These are phyloP conservation scores for Cataglyphis livida DNA, from an alignment of 2,888 invertebrate genomes.

Conservation along the genomic window DNA sequence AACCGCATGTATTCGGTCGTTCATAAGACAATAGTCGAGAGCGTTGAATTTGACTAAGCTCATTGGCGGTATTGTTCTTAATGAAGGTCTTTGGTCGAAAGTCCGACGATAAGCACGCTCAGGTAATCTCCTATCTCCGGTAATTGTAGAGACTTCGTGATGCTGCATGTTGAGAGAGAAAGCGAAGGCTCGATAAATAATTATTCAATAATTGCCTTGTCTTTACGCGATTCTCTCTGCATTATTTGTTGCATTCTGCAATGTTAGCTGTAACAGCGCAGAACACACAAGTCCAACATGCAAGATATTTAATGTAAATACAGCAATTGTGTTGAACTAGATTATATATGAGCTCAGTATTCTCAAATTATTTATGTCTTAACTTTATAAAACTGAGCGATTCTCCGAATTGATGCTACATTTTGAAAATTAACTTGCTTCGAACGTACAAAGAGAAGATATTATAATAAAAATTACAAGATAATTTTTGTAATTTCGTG, in stretches of 20 bases:
- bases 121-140: constrained; percentile 29
- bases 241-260: background rate
- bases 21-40: constrained; percentile 50
- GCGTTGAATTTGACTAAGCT: constrained; percentile 51
- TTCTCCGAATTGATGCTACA: background rate
- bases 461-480: too few relatives aligned
- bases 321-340: background rate
- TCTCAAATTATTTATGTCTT: background rate
- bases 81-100: constrained; percentile 53
- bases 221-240: background rate
- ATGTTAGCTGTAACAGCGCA: background rate
- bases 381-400: background rate
- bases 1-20: constrained; percentile 41
- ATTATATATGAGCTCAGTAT: background rate
- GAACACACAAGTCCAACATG: background rate
- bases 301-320: background rate
- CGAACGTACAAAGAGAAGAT: background rate
- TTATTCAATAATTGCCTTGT: constrained; percentile 29
- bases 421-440: background rate
- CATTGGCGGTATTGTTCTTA: constrained; percentile 51
- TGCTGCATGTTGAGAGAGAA: constrained; percentile 2
- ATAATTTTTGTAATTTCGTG: too few relatives aligned
- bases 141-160: constrained; percentile 33
- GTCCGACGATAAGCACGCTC: constrained; percentile 45
- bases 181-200: constrained; percentile 32